These are phyloP conservation scores for Neodiprion pinetum DNA, from an alignment of 1,140 invertebrate genomes.

Conservation along the genomic window DNA sequence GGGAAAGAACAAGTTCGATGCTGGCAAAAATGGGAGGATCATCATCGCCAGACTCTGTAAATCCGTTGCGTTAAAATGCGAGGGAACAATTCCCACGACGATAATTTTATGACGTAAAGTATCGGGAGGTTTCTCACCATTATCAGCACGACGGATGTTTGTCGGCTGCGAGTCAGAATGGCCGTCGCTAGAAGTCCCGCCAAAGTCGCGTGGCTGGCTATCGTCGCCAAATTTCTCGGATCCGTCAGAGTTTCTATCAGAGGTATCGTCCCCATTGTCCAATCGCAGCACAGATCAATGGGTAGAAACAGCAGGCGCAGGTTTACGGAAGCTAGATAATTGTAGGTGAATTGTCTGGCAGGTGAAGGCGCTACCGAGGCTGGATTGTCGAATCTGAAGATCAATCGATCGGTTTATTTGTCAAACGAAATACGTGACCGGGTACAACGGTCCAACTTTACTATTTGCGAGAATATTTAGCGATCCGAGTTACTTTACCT, in stretches of 20 bases:
- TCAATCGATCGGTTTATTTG: background rate
- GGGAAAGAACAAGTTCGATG: constrained; percentile 96
- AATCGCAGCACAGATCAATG: constrained; percentile 93
- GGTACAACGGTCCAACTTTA: constrained; percentile 6
- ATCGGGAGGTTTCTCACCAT: constrained; percentile 69
- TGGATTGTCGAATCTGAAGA: constrained; percentile 88
- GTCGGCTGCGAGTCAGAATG: constrained; percentile 69
- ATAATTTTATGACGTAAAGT: constrained; percentile 7
- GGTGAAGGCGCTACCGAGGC: constrained; percentile 82
- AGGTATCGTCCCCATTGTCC: constrained; percentile 98
- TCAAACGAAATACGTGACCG: background rate
- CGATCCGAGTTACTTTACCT: constrained; percentile 62
- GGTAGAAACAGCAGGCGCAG: constrained; percentile 90
- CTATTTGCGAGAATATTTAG: background rate
- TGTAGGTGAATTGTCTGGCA: constrained; percentile 88
- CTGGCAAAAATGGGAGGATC: constrained; percentile 92
- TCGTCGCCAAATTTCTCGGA: constrained; percentile 83
- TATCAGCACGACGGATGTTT: constrained; percentile 77
- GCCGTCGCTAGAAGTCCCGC: constrained; percentile 70
- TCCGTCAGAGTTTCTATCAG: constrained; percentile 82
- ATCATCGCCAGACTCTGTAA: constrained; percentile 83
- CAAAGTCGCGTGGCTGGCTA: constrained; percentile 74
- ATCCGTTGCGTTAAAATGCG: constrained; percentile 30
- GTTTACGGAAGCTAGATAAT: constrained; percentile 91
- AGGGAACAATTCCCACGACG: background rate